Evolutionary conservation across 1,140 invertebrate genomes (phyloP).

Genomic region (Anoplophora glabripennis): DNA sequence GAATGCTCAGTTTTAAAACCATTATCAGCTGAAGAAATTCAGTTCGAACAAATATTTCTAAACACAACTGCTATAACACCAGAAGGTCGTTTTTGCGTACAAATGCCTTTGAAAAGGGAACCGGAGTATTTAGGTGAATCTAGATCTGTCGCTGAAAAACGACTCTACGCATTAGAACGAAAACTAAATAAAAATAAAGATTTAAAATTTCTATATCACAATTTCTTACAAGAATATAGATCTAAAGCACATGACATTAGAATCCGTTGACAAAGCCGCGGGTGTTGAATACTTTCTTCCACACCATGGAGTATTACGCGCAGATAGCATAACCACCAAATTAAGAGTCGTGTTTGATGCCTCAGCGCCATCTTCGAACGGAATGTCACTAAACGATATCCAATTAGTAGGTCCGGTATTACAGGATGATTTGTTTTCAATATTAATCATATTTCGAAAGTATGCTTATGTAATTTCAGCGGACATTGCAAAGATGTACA

Average conservation of each 20-base stretch:
- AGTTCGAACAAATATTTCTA: neutral
- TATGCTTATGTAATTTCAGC: conserved; percentile 43
- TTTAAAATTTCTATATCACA: neutral
- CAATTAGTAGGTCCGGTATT: conserved; percentile 33
- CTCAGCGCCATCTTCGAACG: conserved; percentile 29
- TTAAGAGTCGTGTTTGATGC: conserved; percentile 46
- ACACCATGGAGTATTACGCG: conserved; percentile 43
- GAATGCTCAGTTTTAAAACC: neutral
- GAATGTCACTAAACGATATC: conserved; percentile 40
- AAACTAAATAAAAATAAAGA: conserved; percentile 1
- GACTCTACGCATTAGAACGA: conserved; percentile 11
- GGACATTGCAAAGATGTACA: conserved; percentile 50
- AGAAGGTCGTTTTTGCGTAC: conserved; percentile 5
- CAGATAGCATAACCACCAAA: conserved; percentile 36
- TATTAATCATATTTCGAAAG: conserved; percentile 49
- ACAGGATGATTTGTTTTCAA: conserved; percentile 36
- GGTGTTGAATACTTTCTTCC: conserved; percentile 37
- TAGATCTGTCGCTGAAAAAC: too few relatives aligned
- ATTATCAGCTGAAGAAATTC: neutral
- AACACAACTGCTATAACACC: neutral
- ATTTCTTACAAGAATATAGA: conserved; percentile 7
- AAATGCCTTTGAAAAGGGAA: conserved; percentile 2
- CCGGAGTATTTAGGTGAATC: neutral
- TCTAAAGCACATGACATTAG: conserved; percentile 5
- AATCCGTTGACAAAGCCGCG: neutral